These are phyloP conservation scores for Glaucomys volans DNA, from an alignment of 2,113 vertebrate genomes.

Conservation along the genomic window DNA sequence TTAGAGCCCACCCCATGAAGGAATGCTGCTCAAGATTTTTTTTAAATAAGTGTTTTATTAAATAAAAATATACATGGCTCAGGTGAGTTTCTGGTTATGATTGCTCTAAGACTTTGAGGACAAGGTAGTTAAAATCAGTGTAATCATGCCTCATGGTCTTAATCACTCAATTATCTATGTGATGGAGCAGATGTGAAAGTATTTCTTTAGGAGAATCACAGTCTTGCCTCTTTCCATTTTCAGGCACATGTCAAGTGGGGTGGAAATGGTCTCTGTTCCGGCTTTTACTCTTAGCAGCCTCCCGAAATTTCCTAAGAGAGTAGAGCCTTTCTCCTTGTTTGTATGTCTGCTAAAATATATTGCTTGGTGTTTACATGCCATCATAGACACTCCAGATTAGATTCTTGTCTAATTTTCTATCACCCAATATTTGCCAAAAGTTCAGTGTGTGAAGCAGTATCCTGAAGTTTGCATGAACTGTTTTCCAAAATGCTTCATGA, in stretches of 20 bases:
- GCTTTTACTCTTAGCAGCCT: background rate
- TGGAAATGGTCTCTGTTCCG: background rate
- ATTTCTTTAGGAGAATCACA: background rate
- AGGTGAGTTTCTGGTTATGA: slow-evolving; percentile 16
- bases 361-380: background rate
- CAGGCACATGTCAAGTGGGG: background rate
- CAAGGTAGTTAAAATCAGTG: background rate
- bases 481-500: background rate
- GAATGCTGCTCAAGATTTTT: background rate
- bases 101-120: background rate
- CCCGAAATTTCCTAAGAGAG: background rate
- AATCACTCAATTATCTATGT: background rate
- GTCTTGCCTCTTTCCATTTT: background rate
- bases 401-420: slow-evolving; percentile 14
- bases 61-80: background rate
- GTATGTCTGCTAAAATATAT: background rate
- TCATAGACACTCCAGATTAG: background rate
- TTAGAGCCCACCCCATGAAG: background rate
- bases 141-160: background rate
- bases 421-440: background rate
- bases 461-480: background rate
- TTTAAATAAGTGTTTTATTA: background rate
- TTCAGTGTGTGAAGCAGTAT: background rate
- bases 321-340: background rate
- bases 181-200: background rate